Base-by-base conservation (phyloP, 2,888 invertebrate genomes). In the Sipha maydis region DNA sequence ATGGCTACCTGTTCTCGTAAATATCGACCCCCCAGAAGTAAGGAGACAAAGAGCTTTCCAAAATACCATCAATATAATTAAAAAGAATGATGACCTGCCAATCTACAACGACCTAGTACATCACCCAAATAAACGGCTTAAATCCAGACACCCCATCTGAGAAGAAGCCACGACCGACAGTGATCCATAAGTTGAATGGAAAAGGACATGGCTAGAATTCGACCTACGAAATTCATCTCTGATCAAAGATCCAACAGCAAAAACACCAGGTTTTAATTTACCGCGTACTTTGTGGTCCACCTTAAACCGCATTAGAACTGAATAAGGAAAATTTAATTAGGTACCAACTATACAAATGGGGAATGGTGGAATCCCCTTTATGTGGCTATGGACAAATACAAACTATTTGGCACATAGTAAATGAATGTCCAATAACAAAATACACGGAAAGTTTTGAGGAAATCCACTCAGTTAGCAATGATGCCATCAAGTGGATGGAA, bases 31-130 rank as follows among this genome's bases (percentile, higher is more conserved):
- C 21, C 83, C 83, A 34, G 69, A 83, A 69, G 31, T 83, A 17
- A 48, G 73, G 34, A 83, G 73, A 83, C 54, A 83, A 83, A 38
- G 38, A 38, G 38, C 38, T 38, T 38, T 7, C 38, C 38, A 38
- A 38, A 38, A 38, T 38, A 38, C 38, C 38, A 25, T 41, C 41
- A 77, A 41, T 77, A 77, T 48, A 77, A 77, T 77, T 41, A 77
- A 77, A 77, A 48, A 25, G 41, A 48, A 48, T 21, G 41, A 38
- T 77, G 38, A 77, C 77, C 77, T 77, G 77, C 77, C 77, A 38
- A 77, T 77, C 77, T 77, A 77, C 25, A 77, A 77, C 38, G 48
- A 77, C 77, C 34, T 77, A 41, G 77, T 38, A 77, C 67, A 77
- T 41, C 48, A 77, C 48, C 48, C 48, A 77, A 77, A 77, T 77